Base-by-base conservation (phyloP, 2,888 invertebrate genomes). In the Volucella inanis region DNA sequence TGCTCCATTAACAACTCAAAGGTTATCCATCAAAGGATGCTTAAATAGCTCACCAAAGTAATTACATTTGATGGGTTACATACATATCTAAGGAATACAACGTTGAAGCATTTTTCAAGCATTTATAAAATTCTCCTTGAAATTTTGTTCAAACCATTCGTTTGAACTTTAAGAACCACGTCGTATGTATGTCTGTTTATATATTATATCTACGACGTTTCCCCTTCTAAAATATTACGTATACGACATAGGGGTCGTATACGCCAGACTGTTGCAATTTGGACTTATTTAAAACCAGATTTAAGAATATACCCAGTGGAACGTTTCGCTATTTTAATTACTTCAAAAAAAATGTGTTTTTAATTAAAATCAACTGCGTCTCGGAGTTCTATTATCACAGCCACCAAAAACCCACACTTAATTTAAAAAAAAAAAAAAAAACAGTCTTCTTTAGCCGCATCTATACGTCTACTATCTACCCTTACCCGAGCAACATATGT, bases 301-400 rank as follows among this genome's bases (percentile, higher is more conserved):
- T 55, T 38, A 55, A 15, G 55, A 45, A 47, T 55, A 47, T 38
- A 47, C 55, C 47, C 47, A 3, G 12, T n/a, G 38, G 4, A 15
- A 47, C 15, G 47, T 3, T 55, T 8, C 55, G 31, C 54, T 68
- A 15, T 68, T 57, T 55, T 55, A 55, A 55, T 14, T 55, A 6
- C 55, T 47, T 31, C 6, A 62, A 49, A 62, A 41, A 57, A 64
- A 64, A 38, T 38, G 38, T 55, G n/a, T 38, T 11, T 57, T 55
- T 68, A 68, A 68, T 68, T 68, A 68, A 55, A 68, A 68, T 15
- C 12, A 45, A 47, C 14, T 43, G 8, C 12, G 22, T 52, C 10
- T 43, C 10, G 11, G 14, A 31, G 22, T 52, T 39, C 14, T 22
- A 54, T 41, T 65, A 18, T 22, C n/a, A 14, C 15, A 45, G 12